Percentiles rank a stretch among this genome's conserved stretches.
Evolutionary conservation across 2,888 invertebrate genomes (phyloP).

Genomic region (Linyphia triangularis): DNA sequence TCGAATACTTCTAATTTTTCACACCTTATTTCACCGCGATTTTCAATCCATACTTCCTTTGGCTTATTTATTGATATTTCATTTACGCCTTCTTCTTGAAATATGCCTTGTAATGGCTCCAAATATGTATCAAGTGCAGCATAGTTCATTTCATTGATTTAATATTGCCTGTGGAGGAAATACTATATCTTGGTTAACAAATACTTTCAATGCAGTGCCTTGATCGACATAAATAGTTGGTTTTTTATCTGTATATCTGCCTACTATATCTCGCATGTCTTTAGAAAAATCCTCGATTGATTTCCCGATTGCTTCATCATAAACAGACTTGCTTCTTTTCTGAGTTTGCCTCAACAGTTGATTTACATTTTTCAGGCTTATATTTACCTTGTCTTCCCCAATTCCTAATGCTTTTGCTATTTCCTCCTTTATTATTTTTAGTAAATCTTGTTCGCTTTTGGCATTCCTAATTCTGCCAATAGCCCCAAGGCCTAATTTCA

Average conservation of each 20-base stretch:
- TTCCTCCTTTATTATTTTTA: not conserved
- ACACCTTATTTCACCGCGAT: constrained; percentile 13
- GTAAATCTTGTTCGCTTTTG: constrained; percentile 3
- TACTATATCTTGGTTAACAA: constrained; percentile 3
- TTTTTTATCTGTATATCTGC: not conserved
- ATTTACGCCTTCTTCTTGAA: constrained; percentile 12
- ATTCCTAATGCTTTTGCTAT: not conserved
- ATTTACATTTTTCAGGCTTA: not conserved
- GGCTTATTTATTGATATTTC: constrained; percentile 12
- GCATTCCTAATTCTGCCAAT: not conserved
- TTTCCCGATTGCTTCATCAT: not conserved
- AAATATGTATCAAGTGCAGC: constrained; percentile 10
- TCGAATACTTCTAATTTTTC: constrained; percentile 16
- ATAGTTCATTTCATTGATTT: not conserved
- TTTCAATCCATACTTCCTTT: constrained; percentile 10
- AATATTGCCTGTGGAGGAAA: not conserved
- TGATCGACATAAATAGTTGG: constrained; percentile 3
- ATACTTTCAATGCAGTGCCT: not conserved
- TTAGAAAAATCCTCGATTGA: not conserved
- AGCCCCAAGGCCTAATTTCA: not conserved
- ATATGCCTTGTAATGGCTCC: constrained; percentile 16
- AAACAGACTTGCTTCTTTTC: not conserved
- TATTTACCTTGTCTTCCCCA: not conserved
- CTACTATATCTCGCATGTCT: not conserved
- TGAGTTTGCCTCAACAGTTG: constrained; percentile 3